phyloP scores from a whole-genome alignment of 2,888 invertebrate genomes.

The Parnassius orleans region DNA sequence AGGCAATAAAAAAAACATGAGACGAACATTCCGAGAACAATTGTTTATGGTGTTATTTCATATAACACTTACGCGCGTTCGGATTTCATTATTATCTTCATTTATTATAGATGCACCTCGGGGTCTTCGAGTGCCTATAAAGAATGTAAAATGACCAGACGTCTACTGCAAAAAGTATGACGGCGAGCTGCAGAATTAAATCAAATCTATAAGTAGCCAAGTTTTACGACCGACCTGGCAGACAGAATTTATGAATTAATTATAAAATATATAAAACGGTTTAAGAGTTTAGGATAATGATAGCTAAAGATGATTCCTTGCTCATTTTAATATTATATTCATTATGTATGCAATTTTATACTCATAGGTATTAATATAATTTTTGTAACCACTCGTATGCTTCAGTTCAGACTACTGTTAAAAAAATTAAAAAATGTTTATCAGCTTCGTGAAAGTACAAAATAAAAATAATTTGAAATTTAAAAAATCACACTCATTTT shows the following conservation, averaged over 20 bases:
- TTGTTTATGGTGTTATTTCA: constrained; percentile 49
- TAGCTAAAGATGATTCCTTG: too few relatives aligned
- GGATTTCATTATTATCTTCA: constrained; percentile 40
- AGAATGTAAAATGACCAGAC: constrained; percentile 47
- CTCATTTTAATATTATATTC: too few relatives aligned
- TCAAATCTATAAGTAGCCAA: too few relatives aligned
- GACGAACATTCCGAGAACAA: constrained; percentile 30
- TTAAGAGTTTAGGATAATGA: background rate
- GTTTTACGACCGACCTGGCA: too few relatives aligned
- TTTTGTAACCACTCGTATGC: too few relatives aligned
- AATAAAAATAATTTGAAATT: too few relatives aligned
- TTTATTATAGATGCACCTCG: constrained; percentile 49
- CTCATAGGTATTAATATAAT: too few relatives aligned
- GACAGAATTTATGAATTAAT: background rate
- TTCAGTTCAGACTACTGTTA: too few relatives aligned
- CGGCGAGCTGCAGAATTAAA: constrained; percentile 9
- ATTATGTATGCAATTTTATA: too few relatives aligned
- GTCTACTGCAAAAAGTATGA: constrained; percentile 38
- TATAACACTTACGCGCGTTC: constrained; percentile 41
- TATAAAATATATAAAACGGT: background rate
- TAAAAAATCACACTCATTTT: too few relatives aligned
- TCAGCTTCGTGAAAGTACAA: too few relatives aligned
- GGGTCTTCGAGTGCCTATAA: constrained; percentile 36
- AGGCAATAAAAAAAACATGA: constrained; percentile 22
- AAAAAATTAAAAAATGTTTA: too few relatives aligned